These are phyloP conservation scores for Zonitis immaculata DNA, from an alignment of 2,888 invertebrate genomes.

Conservation along the genomic window DNA sequence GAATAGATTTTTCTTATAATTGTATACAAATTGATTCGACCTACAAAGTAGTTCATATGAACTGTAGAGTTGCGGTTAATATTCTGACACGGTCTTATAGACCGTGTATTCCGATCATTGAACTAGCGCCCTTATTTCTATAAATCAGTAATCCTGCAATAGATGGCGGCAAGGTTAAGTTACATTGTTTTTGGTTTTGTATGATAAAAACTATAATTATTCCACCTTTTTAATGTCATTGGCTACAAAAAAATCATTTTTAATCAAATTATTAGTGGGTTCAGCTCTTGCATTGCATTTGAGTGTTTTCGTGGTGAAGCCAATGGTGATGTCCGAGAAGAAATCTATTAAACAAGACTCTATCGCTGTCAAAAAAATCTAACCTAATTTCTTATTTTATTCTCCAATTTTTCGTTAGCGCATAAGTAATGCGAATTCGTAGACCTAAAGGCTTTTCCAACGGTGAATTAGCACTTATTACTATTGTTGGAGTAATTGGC, in stretches of 20 bases:
- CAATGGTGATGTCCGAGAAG: slow-evolving; percentile 3
- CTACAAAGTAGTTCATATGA: background rate
- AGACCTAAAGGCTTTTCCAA: background rate
- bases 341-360: background rate
- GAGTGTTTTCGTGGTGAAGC: slow-evolving; percentile 6
- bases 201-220: background rate
- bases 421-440: slow-evolving; percentile 1
- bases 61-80: too few relatives aligned
- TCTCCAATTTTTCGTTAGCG: background rate
- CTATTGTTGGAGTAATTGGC: slow-evolving; percentile 3
- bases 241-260: slow-evolving; percentile 2
- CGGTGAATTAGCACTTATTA: background rate
- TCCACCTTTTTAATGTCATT: background rate
- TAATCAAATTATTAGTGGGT: slow-evolving; percentile 3
- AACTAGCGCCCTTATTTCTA: background rate
- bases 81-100: too few relatives aligned
- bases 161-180: background rate
- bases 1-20: too few relatives aligned
- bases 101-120: too few relatives aligned
- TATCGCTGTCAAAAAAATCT: background rate
- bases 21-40: too few relatives aligned
- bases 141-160: background rate
- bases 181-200: background rate
- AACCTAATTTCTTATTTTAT: slow-evolving; percentile 2
- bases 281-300: slow-evolving; percentile 3